phyloP scores from a whole-genome alignment of 2,113 vertebrate species.

The Tragelaphus imberbis region DNA sequence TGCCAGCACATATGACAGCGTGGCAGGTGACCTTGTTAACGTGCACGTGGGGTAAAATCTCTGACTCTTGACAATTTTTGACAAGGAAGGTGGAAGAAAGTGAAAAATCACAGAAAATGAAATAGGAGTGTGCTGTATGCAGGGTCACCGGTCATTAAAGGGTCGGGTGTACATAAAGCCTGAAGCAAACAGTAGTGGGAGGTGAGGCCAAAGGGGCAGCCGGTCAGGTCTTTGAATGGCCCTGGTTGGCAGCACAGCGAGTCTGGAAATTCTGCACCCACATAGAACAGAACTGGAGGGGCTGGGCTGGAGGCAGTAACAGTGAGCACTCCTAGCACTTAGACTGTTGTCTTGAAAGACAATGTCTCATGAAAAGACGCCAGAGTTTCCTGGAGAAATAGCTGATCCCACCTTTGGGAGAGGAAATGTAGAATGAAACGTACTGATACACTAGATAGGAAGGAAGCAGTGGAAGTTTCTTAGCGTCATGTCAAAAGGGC shows the following conservation, averaged over 20 bases:
- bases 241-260: not conserved
- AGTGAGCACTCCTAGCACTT: not conserved
- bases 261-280: not conserved
- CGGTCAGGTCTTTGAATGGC: not conserved
- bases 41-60: not conserved
- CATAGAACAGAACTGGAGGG: accelerated
- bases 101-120: not conserved
- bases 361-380: not conserved
- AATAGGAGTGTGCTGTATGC: not conserved
- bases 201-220: not conserved
- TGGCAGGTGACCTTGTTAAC: not conserved
- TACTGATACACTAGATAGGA: not conserved
- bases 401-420: not conserved
- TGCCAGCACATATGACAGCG: not conserved
- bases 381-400: not conserved
- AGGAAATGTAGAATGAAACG: not conserved
- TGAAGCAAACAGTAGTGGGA: not conserved
- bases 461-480: not conserved
- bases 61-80: not conserved
- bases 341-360: not conserved
- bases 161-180: not conserved
- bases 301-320: not conserved
- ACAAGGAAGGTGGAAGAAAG: not conserved
- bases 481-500: not conserved
- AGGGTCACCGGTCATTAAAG: not conserved